A percentile compares a stretch with the other conserved stretches of the same genome.
Conservation (phyloP, 1,140 invertebrate species). For the Phenacoccus solenopsis region DNA sequence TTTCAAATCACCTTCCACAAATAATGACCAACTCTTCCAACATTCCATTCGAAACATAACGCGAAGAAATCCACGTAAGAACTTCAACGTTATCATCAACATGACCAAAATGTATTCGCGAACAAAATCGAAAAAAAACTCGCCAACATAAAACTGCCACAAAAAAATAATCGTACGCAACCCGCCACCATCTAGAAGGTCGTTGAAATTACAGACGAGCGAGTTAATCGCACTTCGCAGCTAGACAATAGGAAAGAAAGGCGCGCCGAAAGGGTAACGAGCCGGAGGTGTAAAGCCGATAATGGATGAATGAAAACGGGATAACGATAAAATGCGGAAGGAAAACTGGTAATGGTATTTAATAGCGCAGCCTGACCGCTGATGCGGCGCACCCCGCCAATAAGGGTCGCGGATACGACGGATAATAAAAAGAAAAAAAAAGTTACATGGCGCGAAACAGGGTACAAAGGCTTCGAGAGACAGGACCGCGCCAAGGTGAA, state of each 20-base stretch:
- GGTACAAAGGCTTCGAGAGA: background rate
- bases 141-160: too few relatives aligned
- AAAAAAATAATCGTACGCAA: too few relatives aligned
- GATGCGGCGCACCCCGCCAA: background rate
- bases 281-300: background rate
- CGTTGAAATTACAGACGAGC: background rate
- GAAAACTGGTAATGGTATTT: background rate
- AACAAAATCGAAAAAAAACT: too few relatives aligned
- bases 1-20: too few relatives aligned
- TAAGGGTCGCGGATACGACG: background rate
- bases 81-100: too few relatives aligned
- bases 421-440: background rate
- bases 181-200: background rate
- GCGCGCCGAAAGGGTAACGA: too few relatives aligned
- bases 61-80: too few relatives aligned
- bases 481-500: background rate
- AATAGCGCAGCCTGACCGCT: background rate
- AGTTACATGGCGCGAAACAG: background rate
- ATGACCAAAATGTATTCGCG: too few relatives aligned
- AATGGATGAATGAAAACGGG: background rate
- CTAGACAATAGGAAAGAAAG: background rate
- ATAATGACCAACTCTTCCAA: too few relatives aligned
- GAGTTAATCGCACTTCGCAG: background rate
- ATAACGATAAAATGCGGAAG: background rate
- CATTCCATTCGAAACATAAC: too few relatives aligned